Conservation (phyloP, 2,888 invertebrate genomes). For the Eupeodes latifasciatus region DNA sequence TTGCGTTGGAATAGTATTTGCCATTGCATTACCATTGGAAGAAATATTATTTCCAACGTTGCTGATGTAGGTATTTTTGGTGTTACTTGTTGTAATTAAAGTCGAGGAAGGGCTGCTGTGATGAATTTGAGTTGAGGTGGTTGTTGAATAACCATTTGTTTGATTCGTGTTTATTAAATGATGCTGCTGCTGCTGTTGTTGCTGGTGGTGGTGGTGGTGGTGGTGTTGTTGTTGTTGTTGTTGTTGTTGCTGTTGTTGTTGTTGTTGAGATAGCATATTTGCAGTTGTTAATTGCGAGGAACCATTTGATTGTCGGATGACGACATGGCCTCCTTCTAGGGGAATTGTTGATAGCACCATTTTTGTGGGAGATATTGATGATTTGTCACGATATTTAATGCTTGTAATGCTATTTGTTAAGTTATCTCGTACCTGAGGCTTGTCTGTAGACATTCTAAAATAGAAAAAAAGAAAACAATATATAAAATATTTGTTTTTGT, state of each 20-base stretch:
- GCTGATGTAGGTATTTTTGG: constrained; percentile 72
- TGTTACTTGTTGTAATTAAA: constrained; percentile 66
- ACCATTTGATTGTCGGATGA: constrained; percentile 77
- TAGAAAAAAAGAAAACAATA: constrained; percentile 10
- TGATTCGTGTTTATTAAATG: constrained; percentile 67
- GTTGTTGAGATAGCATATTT: constrained; percentile 74
- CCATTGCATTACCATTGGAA: constrained; percentile 67
- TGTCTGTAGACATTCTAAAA: constrained; percentile 84
- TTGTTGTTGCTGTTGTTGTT: constrained; percentile 65
- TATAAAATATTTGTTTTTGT: not conserved
- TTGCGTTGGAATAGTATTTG: constrained; percentile 77
- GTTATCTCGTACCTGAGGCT: constrained; percentile 80
- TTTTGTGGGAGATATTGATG: constrained; percentile 70
- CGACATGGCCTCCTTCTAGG: constrained; percentile 78
- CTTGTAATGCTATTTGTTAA: constrained; percentile 61
- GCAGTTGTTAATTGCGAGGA: constrained; percentile 74
- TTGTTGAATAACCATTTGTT: constrained; percentile 69
- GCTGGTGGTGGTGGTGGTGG: constrained; percentile 53
- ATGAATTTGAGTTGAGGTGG: constrained; percentile 63
- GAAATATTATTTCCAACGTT: constrained; percentile 64
- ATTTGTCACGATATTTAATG: constrained; percentile 70
- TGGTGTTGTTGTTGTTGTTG: constrained; percentile 36
- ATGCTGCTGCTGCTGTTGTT: constrained; percentile 52
- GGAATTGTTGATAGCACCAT: constrained; percentile 80
- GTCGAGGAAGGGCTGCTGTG: constrained; percentile 58